phyloP scores from a whole-genome alignment of 2,888 invertebrate species.

The Hoplodrina ambigua region DNA sequence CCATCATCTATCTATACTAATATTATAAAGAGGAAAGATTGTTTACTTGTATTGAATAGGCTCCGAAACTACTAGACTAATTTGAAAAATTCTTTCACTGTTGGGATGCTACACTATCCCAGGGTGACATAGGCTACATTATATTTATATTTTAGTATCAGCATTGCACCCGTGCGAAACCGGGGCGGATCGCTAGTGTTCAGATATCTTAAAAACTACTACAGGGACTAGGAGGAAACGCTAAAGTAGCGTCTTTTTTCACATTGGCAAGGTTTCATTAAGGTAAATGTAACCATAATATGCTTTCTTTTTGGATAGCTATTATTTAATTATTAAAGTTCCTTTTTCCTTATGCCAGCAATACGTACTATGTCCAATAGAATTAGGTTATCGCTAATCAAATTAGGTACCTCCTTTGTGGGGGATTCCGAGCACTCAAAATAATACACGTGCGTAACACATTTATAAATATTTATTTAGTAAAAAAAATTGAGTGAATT shows the following conservation, averaged over 20 bases:
- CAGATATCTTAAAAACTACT: background rate
- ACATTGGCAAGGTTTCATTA: conserved; percentile 9
- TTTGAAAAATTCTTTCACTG: no score
- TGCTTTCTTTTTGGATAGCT: background rate
- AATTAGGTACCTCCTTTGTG: conserved; percentile 21
- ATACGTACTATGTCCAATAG: background rate
- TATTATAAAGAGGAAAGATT: no score
- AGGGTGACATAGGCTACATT: no score
- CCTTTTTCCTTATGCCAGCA: conserved; percentile 7
- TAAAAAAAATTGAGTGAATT: background rate
- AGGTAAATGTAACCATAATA: background rate
- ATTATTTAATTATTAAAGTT: background rate
- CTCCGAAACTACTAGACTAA: no score
- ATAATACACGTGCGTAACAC: background rate
- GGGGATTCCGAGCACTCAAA: conserved; percentile 11
- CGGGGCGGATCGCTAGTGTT: background rate
- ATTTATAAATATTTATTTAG: no score
- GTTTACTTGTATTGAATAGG: no score
- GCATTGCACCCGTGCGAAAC: no score
- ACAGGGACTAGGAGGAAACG: background rate
- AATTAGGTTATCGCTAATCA: conserved; percentile 25
- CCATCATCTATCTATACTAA: background rate
- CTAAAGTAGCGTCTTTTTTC: background rate
- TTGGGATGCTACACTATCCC: no score
- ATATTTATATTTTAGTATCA: no score